A percentile compares a stretch with the other conserved stretches of the same genome.
These are phyloP conservation scores for Sminthurinus aureus DNA, from an alignment of 2,888 invertebrate genomes.

Conservation along the genomic window DNA sequence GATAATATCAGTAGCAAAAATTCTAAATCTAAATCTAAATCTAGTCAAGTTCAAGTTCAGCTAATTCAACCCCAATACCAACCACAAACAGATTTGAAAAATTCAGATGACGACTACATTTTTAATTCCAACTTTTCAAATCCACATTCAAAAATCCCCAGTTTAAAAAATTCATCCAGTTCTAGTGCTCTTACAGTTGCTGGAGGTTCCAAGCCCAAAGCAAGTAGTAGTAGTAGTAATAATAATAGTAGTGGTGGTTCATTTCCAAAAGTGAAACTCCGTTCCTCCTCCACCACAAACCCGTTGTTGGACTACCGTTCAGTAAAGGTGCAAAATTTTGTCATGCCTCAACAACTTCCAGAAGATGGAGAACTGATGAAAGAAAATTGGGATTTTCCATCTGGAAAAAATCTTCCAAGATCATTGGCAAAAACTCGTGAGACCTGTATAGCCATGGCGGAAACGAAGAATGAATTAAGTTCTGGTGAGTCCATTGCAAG, in stretches of 20 bases:
- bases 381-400: slow-evolving; percentile 59
- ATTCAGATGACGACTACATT: neutral
- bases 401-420: slow-evolving; percentile 59
- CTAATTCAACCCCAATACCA: neutral
- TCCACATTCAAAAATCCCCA: slow-evolving; percentile 12
- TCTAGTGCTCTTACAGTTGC: neutral
- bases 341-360: slow-evolving; percentile 34
- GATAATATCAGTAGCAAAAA: neutral
- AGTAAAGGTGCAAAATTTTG: slow-evolving; percentile 39
- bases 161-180: slow-evolving; percentile 28
- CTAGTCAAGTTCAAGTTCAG: slow-evolving; percentile 7
- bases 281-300: slow-evolving; percentile 4
- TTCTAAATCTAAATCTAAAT: neutral
- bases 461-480: neutral
- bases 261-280: slow-evolving; percentile 42
- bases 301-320: slow-evolving; percentile 36
- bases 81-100: neutral
- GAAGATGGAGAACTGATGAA: slow-evolving; percentile 37
- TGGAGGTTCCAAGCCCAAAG: neutral
- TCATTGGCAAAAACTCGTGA: slow-evolving; percentile 58
- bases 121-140: neutral
- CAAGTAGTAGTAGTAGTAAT: neutral
- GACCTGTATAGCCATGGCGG: slow-evolving; percentile 57
- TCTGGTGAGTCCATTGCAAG: slow-evolving; percentile 17
- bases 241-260: slow-evolving; percentile 38